Evolutionary conservation across 2,888 invertebrate genomes (phyloP).

Genomic region (Diogma glabrata): DNA sequence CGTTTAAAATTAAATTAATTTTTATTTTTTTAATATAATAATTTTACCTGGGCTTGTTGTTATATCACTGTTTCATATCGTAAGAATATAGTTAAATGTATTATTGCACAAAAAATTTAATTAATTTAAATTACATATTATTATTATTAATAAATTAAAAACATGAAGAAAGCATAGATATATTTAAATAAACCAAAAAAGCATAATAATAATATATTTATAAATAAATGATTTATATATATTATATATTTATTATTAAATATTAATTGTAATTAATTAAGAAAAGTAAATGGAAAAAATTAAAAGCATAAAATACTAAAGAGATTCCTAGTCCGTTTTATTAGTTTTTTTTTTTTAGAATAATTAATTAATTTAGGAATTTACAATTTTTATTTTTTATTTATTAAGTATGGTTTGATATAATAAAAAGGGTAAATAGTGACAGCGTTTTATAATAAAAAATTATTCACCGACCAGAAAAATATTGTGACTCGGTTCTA

Average conservation of each 20-base stretch:
- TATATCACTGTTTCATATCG: slow-evolving; percentile 38
- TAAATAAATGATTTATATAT: slow-evolving; percentile 6
- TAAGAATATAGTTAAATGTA: slow-evolving; percentile 30
- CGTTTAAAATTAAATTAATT: no score
- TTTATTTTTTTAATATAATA: no score
- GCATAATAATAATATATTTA: no score
- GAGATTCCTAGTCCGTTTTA: slow-evolving; percentile 8
- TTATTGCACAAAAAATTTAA: slow-evolving; percentile 12
- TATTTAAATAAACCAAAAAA: not conserved
- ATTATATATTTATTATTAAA: slow-evolving; percentile 1
- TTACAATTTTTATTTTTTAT: no score
- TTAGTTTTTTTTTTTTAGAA: slow-evolving; percentile 4
- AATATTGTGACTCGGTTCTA: no score
- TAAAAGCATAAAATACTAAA: not conserved
- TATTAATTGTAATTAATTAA: not conserved
- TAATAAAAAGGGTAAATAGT: no score
- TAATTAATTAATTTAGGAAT: slow-evolving; percentile 2
- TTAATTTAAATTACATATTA: slow-evolving; percentile 1
- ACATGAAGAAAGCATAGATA: not conserved
- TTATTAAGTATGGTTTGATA: no score
- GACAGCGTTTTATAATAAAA: no score
- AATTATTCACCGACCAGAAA: no score
- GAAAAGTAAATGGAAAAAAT: not conserved
- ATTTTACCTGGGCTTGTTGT: slow-evolving; percentile 32
- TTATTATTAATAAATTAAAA: slow-evolving; percentile 14